These are phyloP conservation scores for Ceryle rudis DNA, from an alignment of 2,797 vertebrate species.

Conservation along the genomic window DNA sequence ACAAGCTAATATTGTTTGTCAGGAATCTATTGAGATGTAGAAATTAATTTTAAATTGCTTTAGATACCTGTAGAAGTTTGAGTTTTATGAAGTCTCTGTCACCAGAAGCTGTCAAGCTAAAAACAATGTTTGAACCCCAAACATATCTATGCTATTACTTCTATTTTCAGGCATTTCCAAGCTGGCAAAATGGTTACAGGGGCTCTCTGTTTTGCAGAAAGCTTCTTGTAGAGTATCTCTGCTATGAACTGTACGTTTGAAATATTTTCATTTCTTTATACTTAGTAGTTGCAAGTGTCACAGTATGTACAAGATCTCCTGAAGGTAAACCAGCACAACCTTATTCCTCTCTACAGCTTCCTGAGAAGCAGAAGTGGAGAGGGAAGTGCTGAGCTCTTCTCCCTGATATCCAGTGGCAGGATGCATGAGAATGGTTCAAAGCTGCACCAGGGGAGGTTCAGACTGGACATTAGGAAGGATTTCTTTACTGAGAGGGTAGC, in stretches of 20 bases:
- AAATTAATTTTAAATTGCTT: background rate
- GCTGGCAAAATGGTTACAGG: background rate
- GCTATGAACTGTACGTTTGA: background rate
- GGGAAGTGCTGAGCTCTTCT: background rate
- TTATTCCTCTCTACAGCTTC: background rate
- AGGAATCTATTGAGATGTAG: background rate
- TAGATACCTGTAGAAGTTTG: background rate
- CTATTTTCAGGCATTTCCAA: background rate
- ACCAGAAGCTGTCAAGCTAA: background rate
- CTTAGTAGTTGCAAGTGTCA: background rate
- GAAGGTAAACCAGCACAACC: background rate
- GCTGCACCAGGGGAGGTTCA: background rate
- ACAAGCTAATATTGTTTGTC: background rate
- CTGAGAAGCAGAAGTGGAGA: background rate
- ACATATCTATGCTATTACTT: background rate
- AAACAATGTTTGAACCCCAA: background rate
- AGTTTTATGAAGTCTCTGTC: background rate
- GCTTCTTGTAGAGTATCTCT: background rate
- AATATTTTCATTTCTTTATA: background rate
- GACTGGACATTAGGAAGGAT: background rate
- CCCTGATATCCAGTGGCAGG: background rate
- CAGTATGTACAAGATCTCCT: background rate
- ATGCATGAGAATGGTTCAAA: background rate
- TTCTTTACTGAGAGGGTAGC: background rate
- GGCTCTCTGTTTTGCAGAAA: background rate